Evolutionary conservation across 1,140 invertebrate species (phyloP), one percentile per base, ranked within the genome.

Genomic region (Calephelis virginiensis): DNA sequence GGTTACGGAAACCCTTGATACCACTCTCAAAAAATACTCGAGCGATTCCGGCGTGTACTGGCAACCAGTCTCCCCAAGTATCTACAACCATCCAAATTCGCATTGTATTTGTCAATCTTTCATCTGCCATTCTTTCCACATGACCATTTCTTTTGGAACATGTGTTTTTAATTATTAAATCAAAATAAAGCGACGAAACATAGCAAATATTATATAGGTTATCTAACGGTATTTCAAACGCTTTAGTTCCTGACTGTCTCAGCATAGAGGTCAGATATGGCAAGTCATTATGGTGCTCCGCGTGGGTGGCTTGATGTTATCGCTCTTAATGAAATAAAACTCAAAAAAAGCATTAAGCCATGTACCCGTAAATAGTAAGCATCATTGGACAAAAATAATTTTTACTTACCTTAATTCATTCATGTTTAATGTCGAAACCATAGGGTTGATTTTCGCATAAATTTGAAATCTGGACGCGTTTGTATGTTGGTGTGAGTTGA

Each of bases 321-420:
- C 86, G 50, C 62, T 49, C 73, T 82, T 89, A 89, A 89, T 89
- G 86, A 89, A 89, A 89, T 89, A 89, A 86, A 86, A 87, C 79
- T 64, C 72, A 71, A 71, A 82, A 79, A 82, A 83, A 83, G 78
- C 70, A 79, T 67, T 70, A 68, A 68, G 62, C 69, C 63, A 53
- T 56, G 50, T 53, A 65, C 63, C 63, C 63, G 63, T 65, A 67
- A 79, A 78, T 76, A 76, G 69, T 78, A 69, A 70, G 75, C 64
- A 68, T 62, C 60, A 37, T 56, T 45, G 50, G 64, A 66, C 70
- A 49, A 74, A 28, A 46, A 14, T 46, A 60, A 62, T 17, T 50
- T 48, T 37, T 38, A 59, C 37, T 59, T 59, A 59, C 28, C 56
- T 28, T 38, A 59, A 59, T 59, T 59, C 37, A 59, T 59, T 59